Base-by-base conservation (phyloP, 2,797 vertebrate species). In the Artibeus lituratus region DNA sequence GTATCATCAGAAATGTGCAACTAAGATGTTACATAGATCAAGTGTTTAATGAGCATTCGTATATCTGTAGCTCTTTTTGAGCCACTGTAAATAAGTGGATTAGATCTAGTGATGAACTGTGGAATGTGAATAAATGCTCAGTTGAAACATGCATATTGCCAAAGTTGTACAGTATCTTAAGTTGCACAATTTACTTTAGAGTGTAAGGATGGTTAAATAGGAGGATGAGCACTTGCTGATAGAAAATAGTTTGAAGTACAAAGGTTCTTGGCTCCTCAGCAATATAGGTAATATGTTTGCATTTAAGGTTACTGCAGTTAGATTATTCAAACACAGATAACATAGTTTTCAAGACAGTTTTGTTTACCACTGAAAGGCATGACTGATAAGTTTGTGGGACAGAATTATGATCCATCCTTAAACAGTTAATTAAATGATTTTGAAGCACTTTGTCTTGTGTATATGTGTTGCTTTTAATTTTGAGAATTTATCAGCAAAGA, bases 401-500 rank as follows among this genome's bases (percentile, higher is more conserved):
- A 81, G n/a, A 93, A 42, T 82, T 90, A 69, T 76, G 87, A 90
- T 21, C 26, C 24, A 39, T 77, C 21, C 26, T 7, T 87, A 62
- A 93, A 82, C 49, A 87, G 53, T 55, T 87, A 72, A 91, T 94
- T 37, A 87, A 94, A 70, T 83, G 53, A 83, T 77, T 83, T 72
- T 77, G 37, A 73, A 89, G 10, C 53, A 18, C 77, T 88, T 91
- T 29, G 42, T 49, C 12, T 70, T 65, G 4, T 73, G 26, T 65
- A 22, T 94, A 51, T 83, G 44, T 55, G 26, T 87, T 87, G 29
- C 47, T 94, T 92, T 91, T 81, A 62, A 72, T 94, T 96, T 84
- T 88, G 37, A 89, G 47, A 73, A 37, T 92, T 87, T 49, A 87
- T 70, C 49, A 80, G 73, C 57, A 69, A 55, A 87, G 53, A 1